phyloP scores from a whole-genome alignment of 2,797 vertebrate genomes.

The Echeneis naucrates region DNA sequence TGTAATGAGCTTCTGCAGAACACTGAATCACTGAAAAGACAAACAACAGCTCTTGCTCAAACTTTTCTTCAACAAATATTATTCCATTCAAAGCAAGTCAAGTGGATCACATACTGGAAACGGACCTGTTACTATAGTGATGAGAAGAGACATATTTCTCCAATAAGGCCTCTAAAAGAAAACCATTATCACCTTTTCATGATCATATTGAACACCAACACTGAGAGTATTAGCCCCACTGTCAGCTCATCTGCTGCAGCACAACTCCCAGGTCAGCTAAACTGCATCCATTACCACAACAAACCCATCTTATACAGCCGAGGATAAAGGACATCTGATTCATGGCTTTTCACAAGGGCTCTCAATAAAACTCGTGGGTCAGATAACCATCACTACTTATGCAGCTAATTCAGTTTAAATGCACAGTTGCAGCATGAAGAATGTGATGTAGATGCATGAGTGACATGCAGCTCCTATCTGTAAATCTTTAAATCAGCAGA shows the following conservation, averaged over 20 bases:
- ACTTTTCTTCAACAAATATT: constrained; percentile 39
- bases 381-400: constrained; percentile 60
- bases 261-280: constrained; percentile 18
- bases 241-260: constrained; percentile 38
- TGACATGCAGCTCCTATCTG: constrained; percentile 29
- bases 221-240: constrained; percentile 38
- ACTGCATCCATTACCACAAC: constrained; percentile 37
- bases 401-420: constrained; percentile 62
- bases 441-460: constrained; percentile 40
- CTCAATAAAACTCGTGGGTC: constrained; percentile 59
- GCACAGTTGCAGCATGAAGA: constrained; percentile 32
- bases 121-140: constrained; percentile 38
- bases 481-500: constrained; percentile 30
- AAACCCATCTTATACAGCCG: constrained; percentile 39
- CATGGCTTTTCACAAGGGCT: constrained; percentile 43
- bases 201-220: constrained; percentile 42
- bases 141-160: constrained; percentile 19
- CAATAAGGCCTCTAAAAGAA: constrained; percentile 14
- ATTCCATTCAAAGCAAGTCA: constrained; percentile 38
- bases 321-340: constrained; percentile 65
- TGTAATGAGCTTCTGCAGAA: constrained; percentile 60
- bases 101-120: constrained; percentile 20
- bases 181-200: constrained; percentile 50
- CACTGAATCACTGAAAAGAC: constrained; percentile 2
- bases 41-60: constrained; percentile 31